Evolutionary conservation across 1,140 invertebrate genomes (phyloP).

Genomic region (Megalopta genalis): DNA sequence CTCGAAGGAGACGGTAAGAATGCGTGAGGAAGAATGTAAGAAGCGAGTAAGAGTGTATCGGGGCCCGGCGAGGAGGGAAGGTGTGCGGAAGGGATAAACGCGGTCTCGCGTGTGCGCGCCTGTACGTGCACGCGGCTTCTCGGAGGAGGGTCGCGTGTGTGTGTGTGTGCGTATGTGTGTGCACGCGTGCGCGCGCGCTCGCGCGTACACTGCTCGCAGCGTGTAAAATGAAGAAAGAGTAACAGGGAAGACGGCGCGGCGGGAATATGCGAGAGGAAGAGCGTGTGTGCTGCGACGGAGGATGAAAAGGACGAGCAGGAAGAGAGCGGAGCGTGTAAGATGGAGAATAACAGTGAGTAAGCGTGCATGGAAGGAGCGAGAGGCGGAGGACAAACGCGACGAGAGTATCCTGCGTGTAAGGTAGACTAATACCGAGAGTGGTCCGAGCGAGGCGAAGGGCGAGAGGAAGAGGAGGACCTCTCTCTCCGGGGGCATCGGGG

Average conservation of each 20-base stretch:
- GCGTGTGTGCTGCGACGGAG: conserved; percentile 7
- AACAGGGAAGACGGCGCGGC: conserved; percentile 20
- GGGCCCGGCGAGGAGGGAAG: no score
- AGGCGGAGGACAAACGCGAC: conserved; percentile 19
- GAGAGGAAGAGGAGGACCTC: conserved; percentile 41
- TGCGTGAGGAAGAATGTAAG: conserved; percentile 55
- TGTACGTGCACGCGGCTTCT: neutral
- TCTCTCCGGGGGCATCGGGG: no score
- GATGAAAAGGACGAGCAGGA: conserved; percentile 47
- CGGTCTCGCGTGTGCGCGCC: no score
- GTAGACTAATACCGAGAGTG: conserved; percentile 31
- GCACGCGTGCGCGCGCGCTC: neutral
- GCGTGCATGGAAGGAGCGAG: conserved; percentile 33
- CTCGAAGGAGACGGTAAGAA: conserved; percentile 57
- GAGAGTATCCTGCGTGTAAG: conserved; percentile 32
- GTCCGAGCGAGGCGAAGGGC: conserved; percentile 22
- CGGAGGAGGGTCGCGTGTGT: neutral
- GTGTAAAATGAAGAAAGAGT: conserved; percentile 55
- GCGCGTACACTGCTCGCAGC: neutral
- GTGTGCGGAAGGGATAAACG: no score
- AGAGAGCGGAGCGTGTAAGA: conserved; percentile 45
- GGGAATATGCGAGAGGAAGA: neutral
- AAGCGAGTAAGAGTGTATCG: conserved; percentile 25
- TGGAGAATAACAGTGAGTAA: conserved; percentile 52
- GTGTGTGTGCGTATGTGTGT: no score